Evolutionary conservation across 1,140 invertebrate species (phyloP).

Genomic region (Temnothorax nylanderi): DNA sequence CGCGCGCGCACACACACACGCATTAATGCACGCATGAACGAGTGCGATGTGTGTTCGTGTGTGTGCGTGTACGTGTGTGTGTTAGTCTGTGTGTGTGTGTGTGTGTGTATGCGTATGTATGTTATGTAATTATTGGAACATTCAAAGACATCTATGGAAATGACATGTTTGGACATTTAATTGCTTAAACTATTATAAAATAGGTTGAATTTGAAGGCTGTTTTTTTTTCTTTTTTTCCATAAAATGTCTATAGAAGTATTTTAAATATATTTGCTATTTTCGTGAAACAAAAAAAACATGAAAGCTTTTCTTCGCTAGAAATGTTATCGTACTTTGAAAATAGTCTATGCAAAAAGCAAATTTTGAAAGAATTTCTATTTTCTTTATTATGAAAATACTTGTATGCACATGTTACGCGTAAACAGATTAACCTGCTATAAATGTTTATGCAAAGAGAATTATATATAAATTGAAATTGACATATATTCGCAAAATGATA

Average conservation of each 20-base stretch:
- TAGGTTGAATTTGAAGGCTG: conserved; percentile 60
- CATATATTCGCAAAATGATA: conserved; percentile 58
- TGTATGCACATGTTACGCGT: background rate
- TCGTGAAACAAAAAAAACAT: conserved; percentile 62
- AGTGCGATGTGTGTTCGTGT: background rate
- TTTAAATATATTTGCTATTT: conserved; percentile 63
- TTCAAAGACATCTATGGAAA: background rate
- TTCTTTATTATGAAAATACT: conserved; percentile 63
- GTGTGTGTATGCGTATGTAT: background rate
- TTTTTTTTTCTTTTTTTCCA: conserved; percentile 52
- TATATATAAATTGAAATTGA: conserved; percentile 69
- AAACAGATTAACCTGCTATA: conserved; percentile 20
- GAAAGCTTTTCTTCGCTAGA: conserved; percentile 67
- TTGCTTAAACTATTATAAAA: conserved; percentile 49
- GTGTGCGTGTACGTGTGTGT: background rate
- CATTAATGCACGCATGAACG: background rate
- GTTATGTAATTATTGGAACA: conserved; percentile 5
- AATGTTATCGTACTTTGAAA: conserved; percentile 61
- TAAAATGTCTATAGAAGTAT: conserved; percentile 45
- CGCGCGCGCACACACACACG: too few relatives aligned
- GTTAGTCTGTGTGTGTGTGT: background rate
- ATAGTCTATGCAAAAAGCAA: conserved; percentile 43
- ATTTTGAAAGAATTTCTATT: conserved; percentile 68
- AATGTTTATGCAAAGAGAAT: conserved; percentile 24
- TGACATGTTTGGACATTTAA: conserved; percentile 53